phyloP scores from a whole-genome alignment of 2,888 invertebrate species.

The Aphodius sticticus region DNA sequence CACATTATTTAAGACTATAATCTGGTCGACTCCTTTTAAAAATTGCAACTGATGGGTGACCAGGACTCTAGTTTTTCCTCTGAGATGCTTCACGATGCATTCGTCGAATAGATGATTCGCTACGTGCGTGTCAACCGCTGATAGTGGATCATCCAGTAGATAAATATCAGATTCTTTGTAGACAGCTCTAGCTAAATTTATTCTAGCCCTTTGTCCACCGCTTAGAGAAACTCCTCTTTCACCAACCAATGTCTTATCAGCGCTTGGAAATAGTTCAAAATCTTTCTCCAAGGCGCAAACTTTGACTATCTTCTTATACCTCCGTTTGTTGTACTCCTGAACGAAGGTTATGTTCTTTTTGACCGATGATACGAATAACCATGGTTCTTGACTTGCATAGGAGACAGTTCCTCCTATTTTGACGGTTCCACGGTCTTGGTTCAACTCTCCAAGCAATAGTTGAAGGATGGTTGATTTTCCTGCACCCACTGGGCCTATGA shows the following conservation, averaged over 20 bases:
- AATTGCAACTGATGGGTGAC: slow-evolving; percentile 88
- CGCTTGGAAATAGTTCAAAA: slow-evolving; percentile 72
- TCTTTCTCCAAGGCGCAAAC: slow-evolving; percentile 73
- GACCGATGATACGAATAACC: slow-evolving; percentile 77
- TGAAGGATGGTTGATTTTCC: slow-evolving; percentile 76
- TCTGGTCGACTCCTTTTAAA: slow-evolving; percentile 68
- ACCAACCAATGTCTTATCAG: slow-evolving; percentile 79
- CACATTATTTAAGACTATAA: slow-evolving; percentile 65
- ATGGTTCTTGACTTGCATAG: slow-evolving; percentile 83
- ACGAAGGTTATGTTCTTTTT: slow-evolving; percentile 84
- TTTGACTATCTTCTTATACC: slow-evolving; percentile 62
- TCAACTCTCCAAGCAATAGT: slow-evolving; percentile 76
- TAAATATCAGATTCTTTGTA: slow-evolving; percentile 81
- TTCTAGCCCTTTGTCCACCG: slow-evolving; percentile 83
- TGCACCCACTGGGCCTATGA: slow-evolving; percentile 73
- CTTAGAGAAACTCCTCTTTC: slow-evolving; percentile 80
- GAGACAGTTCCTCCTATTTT: slow-evolving; percentile 69
- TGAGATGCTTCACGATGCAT: slow-evolving; percentile 67
- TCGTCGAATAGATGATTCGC: slow-evolving; percentile 78
- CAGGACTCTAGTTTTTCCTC: slow-evolving; percentile 74
- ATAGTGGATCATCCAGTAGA: slow-evolving; percentile 80
- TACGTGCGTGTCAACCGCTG: slow-evolving; percentile 82
- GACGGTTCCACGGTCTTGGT: slow-evolving; percentile 67
- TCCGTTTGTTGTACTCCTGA: slow-evolving; percentile 64
- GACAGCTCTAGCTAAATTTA: slow-evolving; percentile 79